Base-by-base conservation (phyloP, 2,797 vertebrate species). In the Coracias cyanogaster region DNA sequence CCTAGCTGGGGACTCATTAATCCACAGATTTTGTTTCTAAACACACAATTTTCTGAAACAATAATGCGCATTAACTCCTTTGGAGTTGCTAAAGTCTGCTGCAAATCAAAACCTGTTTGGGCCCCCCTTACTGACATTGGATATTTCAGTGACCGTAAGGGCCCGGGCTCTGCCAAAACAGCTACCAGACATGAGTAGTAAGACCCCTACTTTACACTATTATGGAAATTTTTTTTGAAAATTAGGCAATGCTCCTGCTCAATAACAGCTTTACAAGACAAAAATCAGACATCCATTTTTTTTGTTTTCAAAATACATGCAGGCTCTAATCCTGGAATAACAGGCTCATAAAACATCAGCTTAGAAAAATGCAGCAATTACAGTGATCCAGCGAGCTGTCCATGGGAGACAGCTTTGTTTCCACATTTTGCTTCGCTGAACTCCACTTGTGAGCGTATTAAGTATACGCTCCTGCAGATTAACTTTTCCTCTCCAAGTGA, bases 251-350 rank as follows among this genome's bases (percentile, higher is more conserved):
- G 62, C 18, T 61, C 58, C 86, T 15, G 66, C 73, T 83, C 87
- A 52, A 43, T 62, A 46, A 51, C 0, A 0, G 52, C 52, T 79
- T 86, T 51, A 74, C 76, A 61, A 74, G 58, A 57, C 43, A 69
- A 73, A 86, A 80, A 51, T 65, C 71, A 82, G 61, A 76, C 41
- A 52, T 61, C 62, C 54, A 19, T 28, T 83, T 51, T 25, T 58
- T 45, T 71, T 29, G 6, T 39, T 82, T 77, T 82, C 82, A 77
- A 87, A 87, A 92, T 58, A 73, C n/a, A 78, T 3, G 45, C 28
- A 92, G 91, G 83, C 66, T 39, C 65, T 91, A 94, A 94, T 95
- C 81, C 90, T 73, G 61, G 84, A 95, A 86, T 89, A 94, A 94
- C 20, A 84, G 89, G 61, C 73, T 93, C 61, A 29, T 89, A 78